Evolutionary conservation across 1,140 invertebrate genomes (phyloP).

Genomic region (Sminthurinus signatus): DNA sequence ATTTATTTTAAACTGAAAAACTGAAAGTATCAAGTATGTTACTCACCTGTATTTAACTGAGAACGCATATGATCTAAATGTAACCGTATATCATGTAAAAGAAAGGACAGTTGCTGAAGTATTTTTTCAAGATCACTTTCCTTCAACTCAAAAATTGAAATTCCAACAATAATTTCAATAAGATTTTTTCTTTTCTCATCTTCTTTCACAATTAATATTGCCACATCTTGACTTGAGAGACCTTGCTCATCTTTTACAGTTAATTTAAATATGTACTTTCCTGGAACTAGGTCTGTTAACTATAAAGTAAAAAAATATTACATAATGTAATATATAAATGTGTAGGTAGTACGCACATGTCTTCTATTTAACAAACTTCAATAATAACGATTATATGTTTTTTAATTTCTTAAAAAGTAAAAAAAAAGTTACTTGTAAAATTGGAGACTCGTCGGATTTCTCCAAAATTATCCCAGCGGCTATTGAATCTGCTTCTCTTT

Average conservation of each 20-base stretch:
- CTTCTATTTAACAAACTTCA: no score
- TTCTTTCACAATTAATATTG: conserved; percentile 75
- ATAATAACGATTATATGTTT: no score
- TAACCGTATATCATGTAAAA: conserved; percentile 57
- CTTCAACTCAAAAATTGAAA: conserved; percentile 57
- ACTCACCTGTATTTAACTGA: conserved; percentile 38
- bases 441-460: conserved; percentile 61
- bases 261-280: conserved; percentile 79
- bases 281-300: conserved; percentile 74
- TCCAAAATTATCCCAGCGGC: conserved; percentile 74
- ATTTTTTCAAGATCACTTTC: conserved; percentile 66
- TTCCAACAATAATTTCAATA: conserved; percentile 49
- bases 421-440: conserved; percentile 59
- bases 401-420: not conserved
- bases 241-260: conserved; percentile 86
- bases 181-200: conserved; percentile 44
- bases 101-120: conserved; percentile 53
- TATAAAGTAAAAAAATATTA: conserved; percentile 48
- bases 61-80: conserved; percentile 25
- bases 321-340: no score
- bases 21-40: no score
- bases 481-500: conserved; percentile 66
- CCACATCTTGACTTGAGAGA: conserved; percentile 66
- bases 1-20: not conserved
- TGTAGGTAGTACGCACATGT: no score